phyloP scores from a whole-genome alignment of 2,113 vertebrate species.

The Dendrocopos noguchii region DNA sequence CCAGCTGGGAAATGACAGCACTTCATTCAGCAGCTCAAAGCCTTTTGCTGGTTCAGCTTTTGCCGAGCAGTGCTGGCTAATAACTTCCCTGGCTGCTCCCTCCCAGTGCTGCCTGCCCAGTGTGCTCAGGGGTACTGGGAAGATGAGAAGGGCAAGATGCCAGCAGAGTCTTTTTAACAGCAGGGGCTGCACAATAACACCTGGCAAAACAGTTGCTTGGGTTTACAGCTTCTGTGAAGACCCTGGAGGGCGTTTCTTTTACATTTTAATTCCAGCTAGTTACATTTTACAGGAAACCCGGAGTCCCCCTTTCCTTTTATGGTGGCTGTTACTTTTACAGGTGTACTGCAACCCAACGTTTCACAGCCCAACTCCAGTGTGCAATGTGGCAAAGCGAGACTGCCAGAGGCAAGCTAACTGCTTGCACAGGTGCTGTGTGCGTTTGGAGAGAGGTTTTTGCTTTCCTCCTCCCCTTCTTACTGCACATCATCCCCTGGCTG shows the following conservation, averaged over 20 bases:
- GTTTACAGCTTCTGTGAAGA: slow-evolving; percentile 39
- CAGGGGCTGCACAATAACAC: neutral
- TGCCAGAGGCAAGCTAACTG: fast-evolving
- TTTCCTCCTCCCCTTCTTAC: neutral
- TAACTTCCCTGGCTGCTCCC: neutral
- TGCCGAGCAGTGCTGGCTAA: neutral
- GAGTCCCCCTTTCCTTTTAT: neutral
- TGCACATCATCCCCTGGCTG: neutral
- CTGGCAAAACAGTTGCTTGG: slow-evolving; percentile 43
- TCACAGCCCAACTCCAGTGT: neutral
- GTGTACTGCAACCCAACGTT: neutral
- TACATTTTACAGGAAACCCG: neutral
- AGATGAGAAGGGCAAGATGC: neutral
- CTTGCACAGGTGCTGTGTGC: neutral
- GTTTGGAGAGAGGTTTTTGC: neutral
- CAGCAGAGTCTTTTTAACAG: neutral
- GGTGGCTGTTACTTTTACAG: neutral
- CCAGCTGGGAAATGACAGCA: slow-evolving; percentile 59
- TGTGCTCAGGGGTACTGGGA: neutral
- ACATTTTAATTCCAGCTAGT: slow-evolving; percentile 13
- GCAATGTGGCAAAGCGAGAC: neutral
- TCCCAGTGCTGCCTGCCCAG: neutral
- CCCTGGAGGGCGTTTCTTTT: slow-evolving; percentile 16
- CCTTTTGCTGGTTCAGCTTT: neutral
- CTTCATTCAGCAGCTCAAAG: slow-evolving; percentile 51